Evolutionary conservation across 2,797 vertebrate species (phyloP).

Genomic region (Falco berigora): DNA sequence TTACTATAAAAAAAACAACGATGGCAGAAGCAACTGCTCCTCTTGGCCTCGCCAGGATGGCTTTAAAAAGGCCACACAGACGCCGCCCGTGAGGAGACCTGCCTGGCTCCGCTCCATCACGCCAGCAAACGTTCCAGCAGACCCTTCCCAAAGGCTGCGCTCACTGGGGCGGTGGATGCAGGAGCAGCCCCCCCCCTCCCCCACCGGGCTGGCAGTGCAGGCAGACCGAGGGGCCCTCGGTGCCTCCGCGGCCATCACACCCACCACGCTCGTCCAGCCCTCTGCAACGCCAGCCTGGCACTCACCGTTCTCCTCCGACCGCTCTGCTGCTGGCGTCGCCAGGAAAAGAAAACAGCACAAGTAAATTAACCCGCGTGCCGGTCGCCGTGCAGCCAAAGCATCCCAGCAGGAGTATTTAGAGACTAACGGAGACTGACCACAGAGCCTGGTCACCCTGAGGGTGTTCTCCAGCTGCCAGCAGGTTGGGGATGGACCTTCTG

Average conservation of each 20-base stretch:
- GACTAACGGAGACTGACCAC: fast-evolving
- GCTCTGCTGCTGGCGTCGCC: conserved; percentile 10
- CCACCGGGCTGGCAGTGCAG: neutral
- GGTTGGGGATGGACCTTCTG: neutral
- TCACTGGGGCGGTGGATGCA: fast-evolving
- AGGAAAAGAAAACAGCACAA: conserved; percentile 45
- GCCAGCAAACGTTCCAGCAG: neutral
- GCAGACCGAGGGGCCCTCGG: fast-evolving
- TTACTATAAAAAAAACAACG: neutral
- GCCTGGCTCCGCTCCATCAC: neutral
- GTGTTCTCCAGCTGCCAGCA: neutral
- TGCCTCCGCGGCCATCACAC: neutral
- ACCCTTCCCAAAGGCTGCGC: neutral
- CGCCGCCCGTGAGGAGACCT: neutral
- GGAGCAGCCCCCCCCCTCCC: neutral
- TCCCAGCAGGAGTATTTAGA: neutral
- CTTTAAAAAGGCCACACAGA: neutral
- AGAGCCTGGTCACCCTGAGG: neutral
- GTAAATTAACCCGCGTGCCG: neutral
- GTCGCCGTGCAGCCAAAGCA: neutral
- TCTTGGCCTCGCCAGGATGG: neutral
- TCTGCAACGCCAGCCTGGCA: neutral
- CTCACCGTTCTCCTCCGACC: conserved; percentile 35
- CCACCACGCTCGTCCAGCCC: neutral
- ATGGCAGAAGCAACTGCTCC: neutral